Base-by-base conservation (phyloP, 30 jellyfish, hydroid and myxozoan genomes). In the Chrysaora quinquecirrha region DNA sequence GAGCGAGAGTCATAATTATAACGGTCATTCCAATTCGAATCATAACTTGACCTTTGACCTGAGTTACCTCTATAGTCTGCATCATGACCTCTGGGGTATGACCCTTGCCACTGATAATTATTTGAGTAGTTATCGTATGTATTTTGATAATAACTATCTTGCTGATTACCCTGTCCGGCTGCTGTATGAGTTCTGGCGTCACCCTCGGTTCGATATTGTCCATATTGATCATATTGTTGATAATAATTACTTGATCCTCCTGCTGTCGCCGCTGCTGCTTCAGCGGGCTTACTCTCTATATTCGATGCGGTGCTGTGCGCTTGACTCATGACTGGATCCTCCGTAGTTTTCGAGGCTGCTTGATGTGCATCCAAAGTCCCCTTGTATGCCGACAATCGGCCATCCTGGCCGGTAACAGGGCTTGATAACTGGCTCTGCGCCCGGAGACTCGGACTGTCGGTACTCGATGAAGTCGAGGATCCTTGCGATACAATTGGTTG, bases 361-460 rank as follows among this genome's bases (percentile, higher is more conserved):
- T 6, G 12, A 43, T 16, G 58, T 43, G 58, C 12, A 16, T 43
- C 58, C 16, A 16, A 6, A 16, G 16, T 43, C 9, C 12, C 12
- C 16, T 43, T 43, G 58, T 9, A 9, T 75, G 75, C 90, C 50
- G 64, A 72, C 63, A 0, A 48, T 9, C 43, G 50, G 74, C 23
- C 76, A 48, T 25, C 83, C 30, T 30, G 83, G 29, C 27, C 80
- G 48, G 76, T 48, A 24, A 83, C 29, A 18, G 90, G 90, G 30
- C 90, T 80, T 0, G 90, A 52, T 24, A 80, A 71, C 52, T 71
- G 71, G 30, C 75, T 23, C 75, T 49, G 75, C 18, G 75, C 62
- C 16, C 76, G 71, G 7, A 79, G 28, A 10, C 80, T 24, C 20
- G 90, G 90, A 31, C 83, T 80, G 50, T 80, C 83, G 33, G 76